These are phyloP conservation scores for Panopea generosa DNA, from an alignment of 2,888 invertebrate genomes.

Conservation along the genomic window DNA sequence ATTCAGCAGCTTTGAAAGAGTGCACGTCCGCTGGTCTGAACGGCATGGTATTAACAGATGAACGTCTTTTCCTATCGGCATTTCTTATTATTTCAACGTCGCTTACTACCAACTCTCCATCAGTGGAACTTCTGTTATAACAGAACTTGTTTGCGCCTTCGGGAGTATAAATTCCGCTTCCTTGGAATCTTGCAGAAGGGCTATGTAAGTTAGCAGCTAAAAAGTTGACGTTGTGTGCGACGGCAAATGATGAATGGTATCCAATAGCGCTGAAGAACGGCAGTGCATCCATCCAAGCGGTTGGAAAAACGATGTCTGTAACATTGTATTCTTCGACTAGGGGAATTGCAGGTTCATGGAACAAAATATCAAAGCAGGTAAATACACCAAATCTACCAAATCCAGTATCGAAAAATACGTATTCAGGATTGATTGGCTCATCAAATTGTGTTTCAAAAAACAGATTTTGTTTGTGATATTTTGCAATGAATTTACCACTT, in stretches of 20 bases:
- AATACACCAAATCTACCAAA: conserved; percentile 88
- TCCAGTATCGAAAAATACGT: conserved; percentile 75
- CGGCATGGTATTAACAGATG: too few relatives aligned
- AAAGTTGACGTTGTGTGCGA: conserved; percentile 89
- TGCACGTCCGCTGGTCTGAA: too few relatives aligned
- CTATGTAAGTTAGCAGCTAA: conserved; percentile 90
- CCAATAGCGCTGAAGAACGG: conserved; percentile 32
- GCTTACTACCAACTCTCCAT: conserved; percentile 25
- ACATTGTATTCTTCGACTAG: conserved; percentile 86
- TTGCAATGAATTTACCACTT: conserved; percentile 38
- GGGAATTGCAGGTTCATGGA: conserved; percentile 89
- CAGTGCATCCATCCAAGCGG: conserved; percentile 90
- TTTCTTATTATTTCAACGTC: background rate
- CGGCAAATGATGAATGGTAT: conserved; percentile 40
- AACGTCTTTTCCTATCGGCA: conserved; percentile 42
- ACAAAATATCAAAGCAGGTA: conserved; percentile 94
- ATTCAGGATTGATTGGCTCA: conserved; percentile 66
- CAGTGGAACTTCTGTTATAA: conserved; percentile 34
- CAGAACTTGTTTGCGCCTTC: conserved; percentile 57
- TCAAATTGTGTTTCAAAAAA: conserved; percentile 86
- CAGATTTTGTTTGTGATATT: conserved; percentile 86
- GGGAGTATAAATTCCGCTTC: conserved; percentile 90
- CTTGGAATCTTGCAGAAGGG: conserved; percentile 87
- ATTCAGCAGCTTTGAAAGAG: too few relatives aligned
- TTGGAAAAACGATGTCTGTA: conserved; percentile 83